Evolutionary conservation across 2,113 vertebrate genomes (phyloP), one percentile per base, ranked within the genome.

Genomic region (Malaclemys terrapin): DNA sequence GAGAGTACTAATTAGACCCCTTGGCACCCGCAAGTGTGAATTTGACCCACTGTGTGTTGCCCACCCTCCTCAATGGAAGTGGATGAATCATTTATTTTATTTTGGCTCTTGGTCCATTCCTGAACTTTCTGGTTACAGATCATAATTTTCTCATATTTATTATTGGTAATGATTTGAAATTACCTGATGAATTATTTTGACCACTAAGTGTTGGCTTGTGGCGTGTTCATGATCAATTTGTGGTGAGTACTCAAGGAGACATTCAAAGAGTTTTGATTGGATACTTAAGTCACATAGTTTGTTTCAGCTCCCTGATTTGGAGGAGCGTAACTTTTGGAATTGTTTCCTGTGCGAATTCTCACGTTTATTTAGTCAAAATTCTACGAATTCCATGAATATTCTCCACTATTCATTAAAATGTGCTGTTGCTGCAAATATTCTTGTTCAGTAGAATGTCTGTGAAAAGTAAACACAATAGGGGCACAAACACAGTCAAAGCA

Each of bases 401-500:
- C 56, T 95, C 78, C 81, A 87, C 54, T 3, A 38, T 80, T 94
- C 54, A 47, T 90, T 95, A 57, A 82, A 89, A 89, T 84, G 52
- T 91, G 69, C 90, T 82, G 82, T 84, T 72, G 88, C 69, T 92
- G 76, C 59, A 96, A 88, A 69, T 90, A 42, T 49, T 22, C 76
- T 11, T 69, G 42, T 78, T 45, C 59, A 42, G n/a, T 59, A 82
- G 85, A 95, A 89, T 11, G 75, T 24, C 2, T 69, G 47, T 87
- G 80, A 92, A 93, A 84, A 82, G 87, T 90, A 93, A 93, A 0
- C 16, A 91, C 11, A 50, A 8, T 29, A 87, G 88, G 25, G 75
- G 81, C 22, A 76, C 10, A 19, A 72, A 72, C n/a, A 38, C 17
- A 20, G 19, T 10, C 52, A 88, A 92, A 82, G n/a, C 27, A 91